Percentiles rank a stretch among this genome's conserved stretches.
These are phyloP conservation scores for Lutjanus campechanus DNA, from an alignment of 2,797 vertebrate genomes.

Conservation along the genomic window DNA sequence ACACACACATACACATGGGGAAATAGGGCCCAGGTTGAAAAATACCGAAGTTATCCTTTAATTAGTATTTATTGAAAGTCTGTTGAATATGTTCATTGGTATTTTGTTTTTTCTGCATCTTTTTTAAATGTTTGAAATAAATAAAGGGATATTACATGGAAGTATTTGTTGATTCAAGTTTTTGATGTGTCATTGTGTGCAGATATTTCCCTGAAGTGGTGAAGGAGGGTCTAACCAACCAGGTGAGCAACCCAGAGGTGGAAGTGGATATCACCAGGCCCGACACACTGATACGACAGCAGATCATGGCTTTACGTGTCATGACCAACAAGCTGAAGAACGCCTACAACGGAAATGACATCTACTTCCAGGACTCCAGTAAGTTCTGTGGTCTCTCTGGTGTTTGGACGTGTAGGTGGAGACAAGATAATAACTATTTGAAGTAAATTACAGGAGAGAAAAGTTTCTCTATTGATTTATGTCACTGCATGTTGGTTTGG, in stretches of 20 bases:
- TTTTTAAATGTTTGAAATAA: too few species aligned
- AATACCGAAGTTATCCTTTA: too few species aligned
- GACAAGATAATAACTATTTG: not conserved
- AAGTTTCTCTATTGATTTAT: conserved; percentile 16
- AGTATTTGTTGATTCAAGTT: not conserved
- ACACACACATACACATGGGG: too few species aligned
- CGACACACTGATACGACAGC: conserved; percentile 95
- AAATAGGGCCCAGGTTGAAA: too few species aligned
- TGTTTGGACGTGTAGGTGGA: conserved; percentile 5
- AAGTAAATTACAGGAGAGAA: conserved; percentile 16
- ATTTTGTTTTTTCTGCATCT: too few species aligned
- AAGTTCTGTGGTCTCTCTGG: conserved; percentile 71
- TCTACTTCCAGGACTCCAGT: conserved; percentile 98
- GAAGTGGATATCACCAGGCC: conserved; percentile 97
- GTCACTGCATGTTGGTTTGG: conserved; percentile 26
- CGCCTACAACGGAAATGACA: conserved; percentile 96
- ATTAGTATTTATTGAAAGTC: too few species aligned
- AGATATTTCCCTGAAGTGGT: conserved; percentile 98
- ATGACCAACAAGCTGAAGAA: conserved; percentile 98
- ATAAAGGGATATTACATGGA: not conserved
- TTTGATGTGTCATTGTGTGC: conserved; percentile 18
- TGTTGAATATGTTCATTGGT: too few species aligned
- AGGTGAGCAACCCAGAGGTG: conserved; percentile 97
- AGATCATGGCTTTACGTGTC: conserved; percentile 97
- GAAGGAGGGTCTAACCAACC: conserved; percentile 97